Evolutionary conservation across 2,888 invertebrate species (phyloP).

Genomic region (Lycaena phlaeas): DNA sequence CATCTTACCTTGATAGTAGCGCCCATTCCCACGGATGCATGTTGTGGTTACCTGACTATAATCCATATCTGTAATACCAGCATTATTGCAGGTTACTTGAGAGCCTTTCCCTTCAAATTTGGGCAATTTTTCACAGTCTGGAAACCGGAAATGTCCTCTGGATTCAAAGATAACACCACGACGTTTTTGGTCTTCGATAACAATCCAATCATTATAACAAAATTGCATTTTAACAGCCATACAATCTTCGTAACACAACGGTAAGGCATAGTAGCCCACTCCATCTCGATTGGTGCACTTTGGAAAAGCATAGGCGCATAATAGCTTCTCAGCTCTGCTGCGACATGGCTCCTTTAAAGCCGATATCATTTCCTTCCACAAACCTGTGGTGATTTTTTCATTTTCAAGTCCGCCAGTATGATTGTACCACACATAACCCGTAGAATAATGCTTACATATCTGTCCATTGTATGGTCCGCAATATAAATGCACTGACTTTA

Average conservation of each 20-base stretch:
- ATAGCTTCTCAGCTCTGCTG: constrained; percentile 89
- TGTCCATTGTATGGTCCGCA: constrained; percentile 92
- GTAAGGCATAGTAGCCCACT: constrained; percentile 77
- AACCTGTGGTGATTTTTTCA: constrained; percentile 85
- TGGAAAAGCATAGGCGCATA: constrained; percentile 95
- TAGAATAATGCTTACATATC: constrained; percentile 80
- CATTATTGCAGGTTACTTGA: constrained; percentile 83
- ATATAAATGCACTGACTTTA: constrained; percentile 76
- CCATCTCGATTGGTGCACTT: constrained; percentile 81
- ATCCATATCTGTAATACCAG: constrained; percentile 87
- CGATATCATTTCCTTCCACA: constrained; percentile 90
- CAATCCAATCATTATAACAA: constrained; percentile 94
- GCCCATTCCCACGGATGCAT: constrained; percentile 89
- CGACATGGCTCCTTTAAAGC: constrained; percentile 87
- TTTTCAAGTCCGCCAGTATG: constrained; percentile 83
- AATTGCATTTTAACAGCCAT: constrained; percentile 91
- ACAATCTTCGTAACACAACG: constrained; percentile 94
- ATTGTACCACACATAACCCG: constrained; percentile 85
- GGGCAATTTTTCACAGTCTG: constrained; percentile 87
- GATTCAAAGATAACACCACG: constrained; percentile 84
- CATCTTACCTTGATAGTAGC: constrained; percentile 90
- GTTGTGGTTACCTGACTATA: constrained; percentile 86
- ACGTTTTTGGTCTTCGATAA: constrained; percentile 89
- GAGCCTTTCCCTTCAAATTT: constrained; percentile 77
- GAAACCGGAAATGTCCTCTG: constrained; percentile 89